Evolutionary conservation across 2,797 vertebrate species (phyloP).

Genomic region (Chaetophractus vellerosus): DNA sequence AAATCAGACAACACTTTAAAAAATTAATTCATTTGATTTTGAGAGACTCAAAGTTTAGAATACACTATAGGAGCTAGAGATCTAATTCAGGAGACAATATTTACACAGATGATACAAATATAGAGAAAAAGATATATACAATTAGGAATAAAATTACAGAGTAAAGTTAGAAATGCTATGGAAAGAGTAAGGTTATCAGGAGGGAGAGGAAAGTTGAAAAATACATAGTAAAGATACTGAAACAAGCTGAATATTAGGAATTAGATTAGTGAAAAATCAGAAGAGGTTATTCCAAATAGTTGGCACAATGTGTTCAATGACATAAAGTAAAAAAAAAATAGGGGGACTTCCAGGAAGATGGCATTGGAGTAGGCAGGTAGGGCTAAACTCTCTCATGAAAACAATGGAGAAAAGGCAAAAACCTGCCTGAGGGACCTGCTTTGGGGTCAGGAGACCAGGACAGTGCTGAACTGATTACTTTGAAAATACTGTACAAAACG

Average conservation of each 20-base stretch:
- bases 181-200: neutral
- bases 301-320: neutral
- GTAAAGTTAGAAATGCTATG: neutral
- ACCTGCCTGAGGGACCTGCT: no score
- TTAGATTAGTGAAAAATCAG: constrained; percentile 8
- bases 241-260: constrained; percentile 5
- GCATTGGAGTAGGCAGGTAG: no score
- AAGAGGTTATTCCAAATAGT: neutral
- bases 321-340: neutral
- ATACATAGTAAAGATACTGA: neutral
- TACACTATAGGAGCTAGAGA: neutral
- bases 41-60: constrained; percentile 17
- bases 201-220: neutral
- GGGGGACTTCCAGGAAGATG: no score
- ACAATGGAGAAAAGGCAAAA: no score
- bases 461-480: no score
- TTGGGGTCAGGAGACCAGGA: no score
- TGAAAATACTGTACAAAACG: no score
- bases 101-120: neutral
- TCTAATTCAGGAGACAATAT: neutral
- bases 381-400: no score
- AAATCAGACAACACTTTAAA: neutral
- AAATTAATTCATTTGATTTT: constrained; percentile 40
- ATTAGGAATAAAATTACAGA: neutral
- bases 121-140: neutral